phyloP scores from a whole-genome alignment of 1,140 invertebrate species.

The Brachionus plicatilis region DNA sequence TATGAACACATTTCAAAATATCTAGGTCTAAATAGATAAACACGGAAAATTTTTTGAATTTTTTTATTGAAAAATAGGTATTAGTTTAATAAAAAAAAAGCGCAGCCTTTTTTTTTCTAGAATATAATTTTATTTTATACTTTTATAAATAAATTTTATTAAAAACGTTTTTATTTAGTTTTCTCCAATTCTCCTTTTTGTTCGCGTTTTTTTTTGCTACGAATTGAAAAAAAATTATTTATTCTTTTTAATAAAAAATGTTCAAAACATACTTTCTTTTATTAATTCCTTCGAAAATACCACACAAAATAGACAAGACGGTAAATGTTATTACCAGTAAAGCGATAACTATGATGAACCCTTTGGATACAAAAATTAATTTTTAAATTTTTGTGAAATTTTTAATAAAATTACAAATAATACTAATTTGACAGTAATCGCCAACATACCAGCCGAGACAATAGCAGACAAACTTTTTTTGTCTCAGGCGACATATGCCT shows the following conservation, averaged over 20 bases:
- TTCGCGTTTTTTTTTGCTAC: neutral
- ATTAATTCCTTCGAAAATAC: neutral
- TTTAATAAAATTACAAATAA: neutral
- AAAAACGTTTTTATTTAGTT: neutral
- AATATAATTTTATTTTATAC: neutral
- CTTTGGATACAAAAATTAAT: neutral
- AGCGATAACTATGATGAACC: neutral
- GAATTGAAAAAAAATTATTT: neutral
- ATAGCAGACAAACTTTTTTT: neutral
- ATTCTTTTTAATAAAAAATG: neutral
- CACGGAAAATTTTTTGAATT: neutral
- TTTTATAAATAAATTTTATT: neutral
- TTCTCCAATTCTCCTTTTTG: neutral
- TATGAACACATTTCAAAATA: conserved; percentile 13
- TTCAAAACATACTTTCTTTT: neutral
- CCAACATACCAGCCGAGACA: conserved; percentile 5
- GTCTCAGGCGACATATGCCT: neutral
- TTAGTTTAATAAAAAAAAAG: too few species aligned
- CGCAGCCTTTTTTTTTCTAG: neutral
- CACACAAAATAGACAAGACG: neutral
- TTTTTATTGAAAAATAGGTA: too few species aligned
- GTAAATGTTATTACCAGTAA: neutral
- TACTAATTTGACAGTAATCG: neutral
- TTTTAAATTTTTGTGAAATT: neutral
- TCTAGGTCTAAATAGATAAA: neutral